A percentile compares a stretch with the other conserved stretches of the same genome.
Evolutionary conservation across 2,797 vertebrate species (phyloP).

Genomic region (Gorsachius magnificus): DNA sequence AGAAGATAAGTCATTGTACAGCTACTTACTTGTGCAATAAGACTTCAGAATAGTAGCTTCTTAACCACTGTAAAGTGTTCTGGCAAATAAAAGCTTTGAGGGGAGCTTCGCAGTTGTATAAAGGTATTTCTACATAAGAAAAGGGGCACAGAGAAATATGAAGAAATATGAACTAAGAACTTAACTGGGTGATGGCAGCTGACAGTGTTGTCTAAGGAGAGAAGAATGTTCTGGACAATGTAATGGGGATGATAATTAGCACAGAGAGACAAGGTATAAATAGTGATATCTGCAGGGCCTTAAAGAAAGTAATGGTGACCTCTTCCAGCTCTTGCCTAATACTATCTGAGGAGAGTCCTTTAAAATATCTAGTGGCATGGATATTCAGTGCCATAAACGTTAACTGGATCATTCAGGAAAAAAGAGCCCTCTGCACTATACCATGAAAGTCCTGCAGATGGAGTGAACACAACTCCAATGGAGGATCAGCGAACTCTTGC

Average conservation of each 20-base stretch:
- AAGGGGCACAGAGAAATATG: background rate
- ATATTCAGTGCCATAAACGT: background rate
- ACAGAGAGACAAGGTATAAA: background rate
- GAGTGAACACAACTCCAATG: fast-evolving
- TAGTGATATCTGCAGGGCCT: background rate
- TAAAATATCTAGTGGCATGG: background rate
- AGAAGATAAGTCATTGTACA: background rate
- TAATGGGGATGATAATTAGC: background rate
- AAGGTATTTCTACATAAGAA: background rate
- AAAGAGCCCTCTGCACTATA: fast-evolving
- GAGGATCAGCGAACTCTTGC: fast-evolving
- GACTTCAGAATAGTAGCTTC: background rate
- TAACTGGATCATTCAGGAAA: background rate
- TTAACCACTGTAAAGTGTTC: background rate
- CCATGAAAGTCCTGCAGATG: background rate
- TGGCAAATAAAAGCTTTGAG: background rate
- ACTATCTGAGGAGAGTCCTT: background rate
- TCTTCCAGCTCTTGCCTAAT: background rate
- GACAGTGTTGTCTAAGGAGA: background rate
- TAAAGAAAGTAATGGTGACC: background rate
- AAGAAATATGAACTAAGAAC: background rate
- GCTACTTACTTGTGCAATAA: background rate
- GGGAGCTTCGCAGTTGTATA: background rate
- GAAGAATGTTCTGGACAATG: background rate
- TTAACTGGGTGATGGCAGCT: background rate